Base-by-base conservation (phyloP, 2,888 invertebrate genomes). In the Hydrotaea diabolus region DNA sequence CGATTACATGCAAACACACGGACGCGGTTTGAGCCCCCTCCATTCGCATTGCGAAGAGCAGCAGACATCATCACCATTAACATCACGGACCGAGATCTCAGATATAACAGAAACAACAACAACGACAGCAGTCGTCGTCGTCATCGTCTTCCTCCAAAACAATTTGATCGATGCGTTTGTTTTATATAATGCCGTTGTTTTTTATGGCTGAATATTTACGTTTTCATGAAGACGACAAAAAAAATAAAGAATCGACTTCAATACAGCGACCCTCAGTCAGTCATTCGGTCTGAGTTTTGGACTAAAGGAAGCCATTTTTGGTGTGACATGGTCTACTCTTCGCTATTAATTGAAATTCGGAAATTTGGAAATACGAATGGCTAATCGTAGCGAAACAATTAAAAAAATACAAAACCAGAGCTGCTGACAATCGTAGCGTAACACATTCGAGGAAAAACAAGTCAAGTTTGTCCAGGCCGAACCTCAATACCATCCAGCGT, bases 141-240 rank as follows among this genome's bases (percentile, higher is more conserved):
- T 78, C 75, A 69, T 71, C 74, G 36, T 72, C 64, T 75, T 81
- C 75, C 75, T 69, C 15, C 9, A 59, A 59, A 59, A 57, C 57
- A 57, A 81, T 78, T 84, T 84, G 84, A 84, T 84, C 81, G 84
- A 84, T 84, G 84, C 84, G 81, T 84, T 84, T 81, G 81, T 78
- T 84, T 84, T 84, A 59, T 78, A 84, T 84, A 75, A 77, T 84
- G 84, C 81, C 84, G 84, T 84, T 84, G 84, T 59, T 74, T 81
- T 84, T 84, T 81, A 84, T 81, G 78, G 71, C 77, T 81, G 81
- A 84, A 84, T 80, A 76, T 84, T 75, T 81, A 72, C 11, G 75
- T 75, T 72, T 59, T 64, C n/a, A 59, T 15, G 15, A 59, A 21
- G 26, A 59, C 26, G 26, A 2, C 59, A 26, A 59, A 13, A 11